Base-by-base conservation (phyloP, 2,888 invertebrate genomes). In the Cabera pusaria region DNA sequence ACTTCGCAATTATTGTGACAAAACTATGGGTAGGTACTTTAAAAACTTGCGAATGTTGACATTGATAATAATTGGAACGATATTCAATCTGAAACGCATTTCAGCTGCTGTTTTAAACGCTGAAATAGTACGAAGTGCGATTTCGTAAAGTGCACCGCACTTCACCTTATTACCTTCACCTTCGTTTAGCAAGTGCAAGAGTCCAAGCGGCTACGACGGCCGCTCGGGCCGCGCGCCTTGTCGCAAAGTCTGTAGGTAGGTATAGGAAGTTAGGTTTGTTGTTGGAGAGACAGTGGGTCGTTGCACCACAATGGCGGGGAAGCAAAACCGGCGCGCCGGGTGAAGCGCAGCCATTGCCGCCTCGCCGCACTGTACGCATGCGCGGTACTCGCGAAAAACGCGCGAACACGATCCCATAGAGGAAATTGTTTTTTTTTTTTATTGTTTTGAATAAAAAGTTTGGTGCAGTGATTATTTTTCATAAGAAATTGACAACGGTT, bases 81-180 rank as follows among this genome's bases (percentile, higher is more conserved):
- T 21, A 49, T 58, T 51, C 47, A 50, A 48, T 58, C 51, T 54
- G 54, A 59, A 60, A 63, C 42, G 37, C 52, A 45, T 42, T 36
- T 35, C 26, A 36, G 24, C 12, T 6, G 22, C 20, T 25, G 25
- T 40, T 17, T 40, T 25, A 7, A 7, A 7, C 22, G 20, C 31
- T 38, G 36, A 42, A 42, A 32, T 42, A 22, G 6, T 18, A 36
- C 27, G 43, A 59, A 22, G 6, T 18, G 37, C 27, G 43, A 59
- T 69, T 74, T 72, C 61, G 59, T 64, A 64, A 70, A 59, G 59
- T 40, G 42, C 59, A 58, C 58, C 43, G 44, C 58, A 58, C 59
- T 58, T 63, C 66, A 66, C 63, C 68, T 68, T 66, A 14, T 71
- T 69, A 72, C 80, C 81, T 81, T 80, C 76, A 80, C 78, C 80